Percentiles rank a stretch among this genome's conserved stretches.
Conservation (phyloP, 1,140 invertebrate genomes). For the Drosophila erecta region DNA sequence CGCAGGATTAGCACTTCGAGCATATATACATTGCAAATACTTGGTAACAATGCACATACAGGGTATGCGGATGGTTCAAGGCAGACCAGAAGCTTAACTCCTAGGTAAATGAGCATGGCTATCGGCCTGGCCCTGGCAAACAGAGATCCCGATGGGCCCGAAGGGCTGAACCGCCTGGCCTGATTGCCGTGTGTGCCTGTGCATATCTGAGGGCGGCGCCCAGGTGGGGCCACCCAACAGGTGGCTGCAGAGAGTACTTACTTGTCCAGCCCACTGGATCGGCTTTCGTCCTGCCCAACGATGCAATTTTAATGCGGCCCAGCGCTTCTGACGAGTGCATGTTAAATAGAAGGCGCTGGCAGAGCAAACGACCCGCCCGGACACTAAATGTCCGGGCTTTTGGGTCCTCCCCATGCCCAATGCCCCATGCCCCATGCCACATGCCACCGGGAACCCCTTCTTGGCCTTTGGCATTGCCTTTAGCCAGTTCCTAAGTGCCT, state of each 20-base stretch:
- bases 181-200: slow-evolving; percentile 11
- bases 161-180: not conserved
- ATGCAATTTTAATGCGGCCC: slow-evolving; percentile 64
- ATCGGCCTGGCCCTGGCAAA: slow-evolving; percentile 1
- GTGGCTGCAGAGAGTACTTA: slow-evolving; percentile 8
- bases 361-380: slow-evolving; percentile 49
- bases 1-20: slow-evolving; percentile 13
- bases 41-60: too few species aligned
- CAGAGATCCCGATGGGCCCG: not conserved
- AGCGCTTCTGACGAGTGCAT: slow-evolving; percentile 60
- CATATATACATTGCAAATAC: too few species aligned
- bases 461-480: slow-evolving; percentile 31
- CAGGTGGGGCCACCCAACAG: slow-evolving; percentile 25
- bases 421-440: not conserved
- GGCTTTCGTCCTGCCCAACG: slow-evolving; percentile 5
- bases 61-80: too few species aligned
- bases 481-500: slow-evolving; percentile 3
- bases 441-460: slow-evolving; percentile 4
- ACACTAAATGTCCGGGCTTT: not conserved
- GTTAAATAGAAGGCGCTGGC: slow-evolving; percentile 64
- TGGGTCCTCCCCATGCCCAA: not conserved
- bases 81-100: too few species aligned
- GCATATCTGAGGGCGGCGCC: slow-evolving; percentile 17
- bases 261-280: slow-evolving; percentile 10
- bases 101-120: not conserved